Base-by-base conservation (phyloP, 2,797 vertebrate genomes). In the Lemur catta region DNA sequence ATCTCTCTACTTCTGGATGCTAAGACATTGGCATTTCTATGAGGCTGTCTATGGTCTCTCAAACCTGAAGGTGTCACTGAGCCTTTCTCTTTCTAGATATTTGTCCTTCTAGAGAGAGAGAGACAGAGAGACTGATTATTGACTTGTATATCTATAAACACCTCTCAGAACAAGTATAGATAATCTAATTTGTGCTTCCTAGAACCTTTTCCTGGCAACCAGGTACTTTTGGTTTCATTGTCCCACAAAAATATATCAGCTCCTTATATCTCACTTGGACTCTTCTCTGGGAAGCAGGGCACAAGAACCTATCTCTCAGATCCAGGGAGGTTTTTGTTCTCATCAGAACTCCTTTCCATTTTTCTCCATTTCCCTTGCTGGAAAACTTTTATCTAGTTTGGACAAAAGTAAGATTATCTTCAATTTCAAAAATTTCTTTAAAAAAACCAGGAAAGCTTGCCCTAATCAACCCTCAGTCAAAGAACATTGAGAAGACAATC, bases 341-440 rank as follows among this genome's bases (percentile, higher is more conserved):
- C 24, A 65, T 82, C n/a, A n/a, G 35, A 63, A 20, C 24, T 79
- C 33, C 18, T n/a, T 93, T 89, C 50, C 9, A 2, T 75, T n/a
- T 93, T 78, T 50, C 24, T 59, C n/a, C 15, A 52, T 35, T 15
- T 71, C 11, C 6, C 20, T 46, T 92, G 8, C 30, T 81, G 26
- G 46, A 78, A 95, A 84, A 52, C 0, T 1, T 61, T 87, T 79
- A 86, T 82, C 48, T 84, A 78, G 13, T 81, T 17, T 86, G 30
- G 30, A 48, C 35, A 79, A 28, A 93, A 90, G 50, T 95, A 33
- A 93, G 35, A 67, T 92, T 89, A 78, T n/a, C 55, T 89, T 93
- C 24, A 91, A 5, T 74, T 81, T 87, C 46, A 57, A 46, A 81
- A 69, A 22, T 78, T 4, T 52, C 35, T 93, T 55, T 67, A 93